Evolutionary conservation across 1,140 invertebrate species (phyloP), one percentile per base, ranked within the genome.

Genomic region (Panagrolaimus sp.): DNA sequence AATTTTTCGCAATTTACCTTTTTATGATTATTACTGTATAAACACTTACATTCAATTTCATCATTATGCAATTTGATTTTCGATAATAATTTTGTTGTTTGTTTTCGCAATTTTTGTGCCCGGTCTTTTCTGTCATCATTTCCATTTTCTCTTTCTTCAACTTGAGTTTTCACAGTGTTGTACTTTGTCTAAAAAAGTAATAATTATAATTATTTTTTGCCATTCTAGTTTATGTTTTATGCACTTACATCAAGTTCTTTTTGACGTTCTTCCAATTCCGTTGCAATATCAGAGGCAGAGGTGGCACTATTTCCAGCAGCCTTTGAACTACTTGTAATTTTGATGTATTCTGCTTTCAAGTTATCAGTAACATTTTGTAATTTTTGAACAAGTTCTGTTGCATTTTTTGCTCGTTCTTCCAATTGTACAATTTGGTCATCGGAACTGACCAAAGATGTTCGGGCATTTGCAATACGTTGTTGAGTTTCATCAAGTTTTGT

Each of bases 111-210:
- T 5, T 68, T 58, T 58, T 83, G 68, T 48, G 74, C 73, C 14
- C 70, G 21, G 43, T 75, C 43, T 58, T 73, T 78, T 21, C 69
- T 48, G 43, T 79, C 80, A 26, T 83, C 73, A 47, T 83, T 82
- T 8, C 76, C 77, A 43, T 62, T 74, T 63, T 73, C 71, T n/a
- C 70, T 64, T 28, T 82, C 73, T 24, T 80, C 70, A 46, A 79
- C 44, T 24, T 71, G 46, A 28, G 72, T 67, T 32, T 74, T 21
- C 5, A 80, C 75, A 58, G 74, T 32, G 10, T 72, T 46, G 43
- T 79, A 79, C 15, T 71, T 77, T 24, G 70, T 43, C 76, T 78
- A n/a, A 10, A 76, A 75, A n/a, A 2, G 8, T n/a, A 58, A 43
- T 73, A 14, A 43, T 17, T 47, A 17, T 15, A 12, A 66, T 21